Conservation (phyloP, 2,888 invertebrate species). For the Miltochrista miniata region DNA sequence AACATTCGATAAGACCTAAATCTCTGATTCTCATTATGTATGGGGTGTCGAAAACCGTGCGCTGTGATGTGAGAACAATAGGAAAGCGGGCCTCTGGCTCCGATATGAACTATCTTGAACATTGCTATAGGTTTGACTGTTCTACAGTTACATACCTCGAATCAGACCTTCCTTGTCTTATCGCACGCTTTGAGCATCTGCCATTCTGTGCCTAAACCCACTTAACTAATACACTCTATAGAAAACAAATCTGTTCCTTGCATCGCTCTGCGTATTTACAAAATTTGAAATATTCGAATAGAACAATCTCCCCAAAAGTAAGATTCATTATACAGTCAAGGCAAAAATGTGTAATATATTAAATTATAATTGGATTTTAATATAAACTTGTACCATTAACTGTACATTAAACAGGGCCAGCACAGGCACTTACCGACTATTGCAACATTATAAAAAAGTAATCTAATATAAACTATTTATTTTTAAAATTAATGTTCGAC, state of each 20-base stretch:
- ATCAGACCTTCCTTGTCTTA: neutral
- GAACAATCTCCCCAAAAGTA: constrained; percentile 18
- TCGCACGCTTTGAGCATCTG: constrained; percentile 25
- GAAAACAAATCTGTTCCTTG: constrained; percentile 39
- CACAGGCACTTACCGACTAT: constrained; percentile 58
- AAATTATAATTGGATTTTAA: constrained; percentile 38
- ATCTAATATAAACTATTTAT: constrained; percentile 56
- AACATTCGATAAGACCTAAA: no score
- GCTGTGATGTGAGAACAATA: no score
- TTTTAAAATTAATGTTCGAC: constrained; percentile 55
- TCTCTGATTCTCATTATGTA: no score
- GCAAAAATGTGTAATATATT: constrained; percentile 26
- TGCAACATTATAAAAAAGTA: constrained; percentile 67
- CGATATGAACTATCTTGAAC: no score
- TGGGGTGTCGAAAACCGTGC: no score
- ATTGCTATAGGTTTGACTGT: no score
- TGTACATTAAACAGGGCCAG: constrained; percentile 64
- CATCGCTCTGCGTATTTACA: constrained; percentile 66
- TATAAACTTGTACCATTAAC: constrained; percentile 45
- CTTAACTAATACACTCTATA: constrained; percentile 3
- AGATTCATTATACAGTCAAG: constrained; percentile 11
- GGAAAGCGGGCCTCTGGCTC: no score
- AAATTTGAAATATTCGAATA: constrained; percentile 32
- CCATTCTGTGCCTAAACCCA: constrained; percentile 10
- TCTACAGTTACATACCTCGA: no score